phyloP scores from a whole-genome alignment of 37 sponge, comb jelly and placozoan species.

The Halisarca cf. caerulea region DNA sequence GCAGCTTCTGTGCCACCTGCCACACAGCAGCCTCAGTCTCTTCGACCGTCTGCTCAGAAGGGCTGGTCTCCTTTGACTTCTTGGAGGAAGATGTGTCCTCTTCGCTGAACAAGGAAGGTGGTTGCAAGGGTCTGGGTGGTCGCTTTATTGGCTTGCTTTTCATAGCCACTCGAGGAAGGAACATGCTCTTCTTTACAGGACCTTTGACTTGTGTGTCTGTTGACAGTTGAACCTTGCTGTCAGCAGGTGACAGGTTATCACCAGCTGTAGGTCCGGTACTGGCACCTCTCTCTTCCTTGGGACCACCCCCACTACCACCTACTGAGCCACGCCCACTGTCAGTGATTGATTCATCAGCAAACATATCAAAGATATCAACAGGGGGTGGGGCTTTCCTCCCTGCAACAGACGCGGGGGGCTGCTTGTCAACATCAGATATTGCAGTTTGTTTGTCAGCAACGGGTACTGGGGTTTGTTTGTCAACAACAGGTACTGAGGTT shows the following conservation, averaged over 20 bases:
- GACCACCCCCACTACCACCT: not conserved
- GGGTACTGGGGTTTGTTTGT: too few relatives aligned
- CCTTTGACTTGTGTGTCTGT: not conserved
- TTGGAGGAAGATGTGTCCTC: too few relatives aligned
- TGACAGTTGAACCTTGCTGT: too few relatives aligned
- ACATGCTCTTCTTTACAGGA: not conserved
- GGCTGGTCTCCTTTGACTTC: not conserved
- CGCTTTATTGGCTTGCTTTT: not conserved
- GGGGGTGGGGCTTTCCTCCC: too few relatives aligned
- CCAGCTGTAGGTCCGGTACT: not conserved
- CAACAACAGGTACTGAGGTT: too few relatives aligned
- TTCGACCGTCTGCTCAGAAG: not conserved
- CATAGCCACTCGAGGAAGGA: not conserved
- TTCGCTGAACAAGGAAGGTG: too few relatives aligned
- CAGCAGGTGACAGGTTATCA: too few relatives aligned
- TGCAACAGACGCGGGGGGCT: too few relatives aligned
- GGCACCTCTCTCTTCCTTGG: not conserved
- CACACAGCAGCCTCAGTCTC: not conserved
- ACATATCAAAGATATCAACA: slow-evolving; percentile 22
- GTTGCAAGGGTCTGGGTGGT: not conserved
- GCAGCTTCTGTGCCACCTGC: not conserved
- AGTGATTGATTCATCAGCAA: not conserved
- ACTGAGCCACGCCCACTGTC: not conserved
- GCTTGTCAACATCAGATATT: too few relatives aligned
- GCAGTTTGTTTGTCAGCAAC: too few relatives aligned